A percentile compares a stretch with the other conserved stretches of the same genome.
These are phyloP conservation scores for Sebastes iracundus DNA, from an alignment of 2,797 vertebrate genomes.

Conservation along the genomic window DNA sequence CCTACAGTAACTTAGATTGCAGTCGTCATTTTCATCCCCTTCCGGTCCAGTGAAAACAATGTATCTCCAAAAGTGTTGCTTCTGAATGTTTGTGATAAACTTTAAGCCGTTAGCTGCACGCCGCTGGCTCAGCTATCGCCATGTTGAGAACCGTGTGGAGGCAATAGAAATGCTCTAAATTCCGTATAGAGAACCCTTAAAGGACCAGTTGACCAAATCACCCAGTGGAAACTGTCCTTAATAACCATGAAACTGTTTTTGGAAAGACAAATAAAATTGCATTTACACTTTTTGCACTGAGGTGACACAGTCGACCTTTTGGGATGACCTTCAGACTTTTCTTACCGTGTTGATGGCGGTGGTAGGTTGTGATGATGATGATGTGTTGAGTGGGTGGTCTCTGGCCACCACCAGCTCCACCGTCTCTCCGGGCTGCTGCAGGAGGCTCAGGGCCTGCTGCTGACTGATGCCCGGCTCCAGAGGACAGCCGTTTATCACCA, in stretches of 20 bases:
- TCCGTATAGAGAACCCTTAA: neutral
- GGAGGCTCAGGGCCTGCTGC: constrained; percentile 89
- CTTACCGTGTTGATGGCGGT: constrained; percentile 79
- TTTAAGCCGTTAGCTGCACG: too few relatives aligned
- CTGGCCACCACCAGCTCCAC: constrained; percentile 91
- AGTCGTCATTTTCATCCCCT: neutral
- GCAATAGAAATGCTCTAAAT: neutral
- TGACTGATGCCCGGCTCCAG: constrained; percentile 90
- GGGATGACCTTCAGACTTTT: neutral
- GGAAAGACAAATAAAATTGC: neutral
- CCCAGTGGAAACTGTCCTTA: neutral
- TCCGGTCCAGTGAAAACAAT: neutral
- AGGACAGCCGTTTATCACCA: constrained; percentile 91
- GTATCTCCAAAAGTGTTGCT: neutral
- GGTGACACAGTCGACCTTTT: neutral
- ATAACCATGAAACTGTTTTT: neutral
- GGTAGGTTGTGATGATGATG: constrained; percentile 11
- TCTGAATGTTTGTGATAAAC: neutral
- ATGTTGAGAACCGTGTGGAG: too few relatives aligned
- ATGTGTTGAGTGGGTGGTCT: constrained; percentile 46
- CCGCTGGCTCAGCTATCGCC: too few relatives aligned
- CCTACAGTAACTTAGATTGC: too few relatives aligned
- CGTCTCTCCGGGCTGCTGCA: constrained; percentile 89
- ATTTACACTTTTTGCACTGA: neutral
- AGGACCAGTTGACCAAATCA: neutral